Conservation (phyloP, 2,888 invertebrate genomes). For the Norana najaformis region DNA sequence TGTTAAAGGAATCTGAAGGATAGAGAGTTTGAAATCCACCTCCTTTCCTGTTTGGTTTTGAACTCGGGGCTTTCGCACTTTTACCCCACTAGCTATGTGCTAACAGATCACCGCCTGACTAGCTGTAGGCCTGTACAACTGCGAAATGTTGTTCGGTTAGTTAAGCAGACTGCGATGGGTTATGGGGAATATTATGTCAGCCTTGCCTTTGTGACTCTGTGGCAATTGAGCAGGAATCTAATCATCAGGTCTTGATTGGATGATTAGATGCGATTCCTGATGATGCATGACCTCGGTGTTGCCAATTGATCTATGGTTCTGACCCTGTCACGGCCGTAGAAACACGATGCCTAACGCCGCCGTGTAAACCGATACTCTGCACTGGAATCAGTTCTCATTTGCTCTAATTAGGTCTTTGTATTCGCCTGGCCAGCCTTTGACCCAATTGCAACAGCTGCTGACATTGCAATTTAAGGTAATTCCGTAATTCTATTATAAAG, state of each 20-base stretch:
- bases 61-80: not conserved
- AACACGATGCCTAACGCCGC: not conserved
- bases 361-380: not conserved
- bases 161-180: not conserved
- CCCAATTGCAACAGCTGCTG: not conserved
- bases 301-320: not conserved
- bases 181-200: not conserved
- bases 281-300: not conserved
- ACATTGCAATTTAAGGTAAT: not conserved
- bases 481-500: not conserved
- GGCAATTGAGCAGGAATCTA: conserved; percentile 13
- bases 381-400: conserved; percentile 3
- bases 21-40: not conserved
- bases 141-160: conserved; percentile 2
- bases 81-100: not conserved
- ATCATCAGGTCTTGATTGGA: not conserved
- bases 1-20: not conserved
- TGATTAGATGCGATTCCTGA: not conserved
- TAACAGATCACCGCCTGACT: not conserved
- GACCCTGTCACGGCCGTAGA: not conserved
- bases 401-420: not conserved
- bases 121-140: no score
- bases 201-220: not conserved
- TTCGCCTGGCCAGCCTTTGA: not conserved
- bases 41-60: not conserved